These are phyloP conservation scores for Stigmatopora nigra DNA, from an alignment of 2,113 vertebrate species.

Conservation along the genomic window DNA sequence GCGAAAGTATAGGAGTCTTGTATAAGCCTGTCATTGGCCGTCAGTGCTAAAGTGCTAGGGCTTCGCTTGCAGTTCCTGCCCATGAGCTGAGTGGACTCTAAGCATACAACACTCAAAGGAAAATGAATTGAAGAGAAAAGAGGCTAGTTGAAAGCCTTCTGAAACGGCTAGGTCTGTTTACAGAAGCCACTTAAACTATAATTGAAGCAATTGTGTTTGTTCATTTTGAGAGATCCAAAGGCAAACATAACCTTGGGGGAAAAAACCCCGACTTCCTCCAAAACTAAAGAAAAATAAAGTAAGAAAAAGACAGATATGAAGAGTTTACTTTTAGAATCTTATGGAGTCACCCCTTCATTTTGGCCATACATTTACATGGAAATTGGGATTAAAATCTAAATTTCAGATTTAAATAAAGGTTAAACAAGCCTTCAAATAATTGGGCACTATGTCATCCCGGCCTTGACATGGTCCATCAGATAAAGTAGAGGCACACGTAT, in stretches of 20 bases:
- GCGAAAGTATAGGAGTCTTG: not conserved
- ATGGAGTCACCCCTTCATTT: not conserved
- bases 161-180: not conserved
- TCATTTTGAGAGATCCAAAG: not conserved
- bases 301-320: not conserved
- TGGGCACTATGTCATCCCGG: not conserved
- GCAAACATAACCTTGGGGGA: not conserved
- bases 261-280: not conserved
- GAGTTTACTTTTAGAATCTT: not conserved
- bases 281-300: not conserved
- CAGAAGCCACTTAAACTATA: not conserved
- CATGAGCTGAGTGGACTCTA: not conserved
- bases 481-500: not conserved
- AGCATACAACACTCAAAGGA: not conserved
- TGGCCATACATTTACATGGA: not conserved
- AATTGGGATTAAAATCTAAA: not conserved
- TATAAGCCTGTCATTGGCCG: conserved; percentile 1
- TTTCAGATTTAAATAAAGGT: not conserved
- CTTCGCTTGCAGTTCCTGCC: not conserved
- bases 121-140: not conserved
- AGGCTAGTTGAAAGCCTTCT: not conserved
- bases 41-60: conserved; percentile 3
- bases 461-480: conserved; percentile 1
- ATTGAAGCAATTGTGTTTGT: not conserved
- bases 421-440: not conserved